Conservation (phyloP, 2,888 invertebrate genomes). For the Altica lythri region DNA sequence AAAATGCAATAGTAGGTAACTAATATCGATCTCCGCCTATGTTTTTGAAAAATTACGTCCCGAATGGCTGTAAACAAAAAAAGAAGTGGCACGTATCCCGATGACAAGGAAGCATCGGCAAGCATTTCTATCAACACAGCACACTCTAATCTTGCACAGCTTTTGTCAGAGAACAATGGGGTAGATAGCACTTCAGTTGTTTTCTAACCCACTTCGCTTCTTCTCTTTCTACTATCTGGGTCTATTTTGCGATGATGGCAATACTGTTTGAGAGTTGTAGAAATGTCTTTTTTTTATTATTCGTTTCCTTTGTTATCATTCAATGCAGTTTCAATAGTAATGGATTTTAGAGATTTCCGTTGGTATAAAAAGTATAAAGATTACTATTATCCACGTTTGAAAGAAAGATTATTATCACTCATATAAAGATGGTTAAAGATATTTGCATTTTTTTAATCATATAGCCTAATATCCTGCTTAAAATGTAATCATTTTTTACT, state of each 20-base stretch:
- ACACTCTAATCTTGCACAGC: conserved; percentile 32
- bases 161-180: conserved; percentile 34
- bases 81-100: conserved; percentile 24
- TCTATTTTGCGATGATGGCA: conserved; percentile 14
- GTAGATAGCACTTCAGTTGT: conserved; percentile 35
- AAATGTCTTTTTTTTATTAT: conserved; percentile 9
- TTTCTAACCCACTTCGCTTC: conserved; percentile 27
- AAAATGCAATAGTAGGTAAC: too few relatives aligned
- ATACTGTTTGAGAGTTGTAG: conserved; percentile 19
- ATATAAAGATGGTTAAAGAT: too few relatives aligned
- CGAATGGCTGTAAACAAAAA: conserved; percentile 25
- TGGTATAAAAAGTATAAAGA: too few relatives aligned
- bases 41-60: conserved; percentile 19
- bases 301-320: conserved; percentile 14
- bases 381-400: too few relatives aligned
- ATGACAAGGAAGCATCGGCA: conserved; percentile 26
- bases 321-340: conserved; percentile 19
- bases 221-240: conserved; percentile 18
- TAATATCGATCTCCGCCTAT: conserved; percentile 7
- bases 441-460: too few relatives aligned
- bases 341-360: conserved; percentile 7
- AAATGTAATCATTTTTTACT: too few relatives aligned
- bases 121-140: conserved; percentile 37
- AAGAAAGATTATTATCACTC: too few relatives aligned
- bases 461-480: too few relatives aligned